These are phyloP conservation scores for Drosophila gunungcola DNA, from an alignment of 1,140 invertebrate species.

Conservation along the genomic window DNA sequence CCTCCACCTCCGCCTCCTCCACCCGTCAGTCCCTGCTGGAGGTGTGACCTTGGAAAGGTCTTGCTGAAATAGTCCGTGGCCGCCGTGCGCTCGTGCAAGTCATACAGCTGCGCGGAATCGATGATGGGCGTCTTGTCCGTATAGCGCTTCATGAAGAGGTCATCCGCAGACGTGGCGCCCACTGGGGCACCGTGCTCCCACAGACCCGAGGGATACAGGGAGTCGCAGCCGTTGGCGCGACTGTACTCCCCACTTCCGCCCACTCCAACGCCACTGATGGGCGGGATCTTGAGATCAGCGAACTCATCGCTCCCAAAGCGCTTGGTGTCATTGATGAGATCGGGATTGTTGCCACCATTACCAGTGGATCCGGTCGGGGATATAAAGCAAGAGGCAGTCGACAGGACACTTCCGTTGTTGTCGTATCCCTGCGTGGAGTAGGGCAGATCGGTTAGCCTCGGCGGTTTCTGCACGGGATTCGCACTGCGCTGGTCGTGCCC, in stretches of 20 bases:
- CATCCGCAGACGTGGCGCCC: constrained; percentile 82
- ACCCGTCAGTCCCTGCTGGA: constrained; percentile 32
- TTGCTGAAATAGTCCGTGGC: constrained; percentile 86
- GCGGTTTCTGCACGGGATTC: constrained; percentile 89
- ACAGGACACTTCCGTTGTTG: constrained; percentile 87
- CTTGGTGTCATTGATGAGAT: constrained; percentile 92
- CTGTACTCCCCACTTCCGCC: constrained; percentile 88
- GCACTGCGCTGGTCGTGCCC: constrained; percentile 86
- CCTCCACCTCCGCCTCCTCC: constrained; percentile 5
- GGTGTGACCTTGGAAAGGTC: constrained; percentile 85
- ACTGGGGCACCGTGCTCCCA: constrained; percentile 86
- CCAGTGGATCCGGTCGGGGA: constrained; percentile 88
- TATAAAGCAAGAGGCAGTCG: constrained; percentile 87
- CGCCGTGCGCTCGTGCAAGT: constrained; percentile 74
- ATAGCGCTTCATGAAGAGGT: constrained; percentile 86
- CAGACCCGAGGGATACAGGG: constrained; percentile 89
- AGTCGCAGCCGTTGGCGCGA: constrained; percentile 88
- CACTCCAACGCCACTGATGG: constrained; percentile 35
- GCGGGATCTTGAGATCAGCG: constrained; percentile 65
- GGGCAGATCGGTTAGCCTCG: constrained; percentile 87
- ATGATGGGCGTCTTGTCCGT: constrained; percentile 92
- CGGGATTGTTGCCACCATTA: constrained; percentile 90
- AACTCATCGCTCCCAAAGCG: constrained; percentile 86
- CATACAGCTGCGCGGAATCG: constrained; percentile 84
- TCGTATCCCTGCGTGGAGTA: constrained; percentile 88